Base-by-base conservation (phyloP, 1,140 invertebrate species). In the Calephelis virginiensis region DNA sequence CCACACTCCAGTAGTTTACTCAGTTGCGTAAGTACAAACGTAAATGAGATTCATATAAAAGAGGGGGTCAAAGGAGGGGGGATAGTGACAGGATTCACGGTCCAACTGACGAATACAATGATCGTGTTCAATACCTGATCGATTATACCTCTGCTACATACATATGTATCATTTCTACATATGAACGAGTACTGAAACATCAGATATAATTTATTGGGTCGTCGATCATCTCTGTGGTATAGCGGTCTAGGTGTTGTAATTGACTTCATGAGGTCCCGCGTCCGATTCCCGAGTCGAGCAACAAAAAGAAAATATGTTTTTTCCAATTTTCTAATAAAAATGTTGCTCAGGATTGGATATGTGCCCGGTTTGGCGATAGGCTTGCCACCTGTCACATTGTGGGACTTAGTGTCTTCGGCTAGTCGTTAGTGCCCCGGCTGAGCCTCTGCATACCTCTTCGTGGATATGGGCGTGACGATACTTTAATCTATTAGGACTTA, bases 1-100 rank as follows among this genome's bases (percentile, higher is more conserved):
- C 75, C 70, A 82, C 82, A 85, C 82, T 82, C 72, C 71, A 81
- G 63, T 78, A 78, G 64, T 62, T 83, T 83, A 83, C 80, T 81
- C 73, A 79, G 81, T 89, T 89, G 84, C 86, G 85, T 87, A 89
- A 89, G 83, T 81, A 70, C 77, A 73, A 77, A 84, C 81, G 80
- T 81, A 87, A 87, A 87, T 87, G 81, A 84, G 85, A 84, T 84
- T 82, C 80, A 87, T 81, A 80, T 82, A 76, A 77, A 75, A 77
- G 76, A 77, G 76, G 73, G 76, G 74, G 74, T 67, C 62, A 43
- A 72, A 40, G 72, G 63, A 72, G 61, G 70, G 77, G 75, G 68
- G 71, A 75, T 78, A 81, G 82, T 81, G 85, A 87, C 86, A 87
- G 86, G 85, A 90, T 90, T 88, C 81, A 88, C 84, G 86, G 83